A percentile compares a stretch with the other conserved stretches of the same genome.
These are phyloP conservation scores for Orchesella flavescens DNA, from an alignment of 2,888 invertebrate species.

Conservation along the genomic window DNA sequence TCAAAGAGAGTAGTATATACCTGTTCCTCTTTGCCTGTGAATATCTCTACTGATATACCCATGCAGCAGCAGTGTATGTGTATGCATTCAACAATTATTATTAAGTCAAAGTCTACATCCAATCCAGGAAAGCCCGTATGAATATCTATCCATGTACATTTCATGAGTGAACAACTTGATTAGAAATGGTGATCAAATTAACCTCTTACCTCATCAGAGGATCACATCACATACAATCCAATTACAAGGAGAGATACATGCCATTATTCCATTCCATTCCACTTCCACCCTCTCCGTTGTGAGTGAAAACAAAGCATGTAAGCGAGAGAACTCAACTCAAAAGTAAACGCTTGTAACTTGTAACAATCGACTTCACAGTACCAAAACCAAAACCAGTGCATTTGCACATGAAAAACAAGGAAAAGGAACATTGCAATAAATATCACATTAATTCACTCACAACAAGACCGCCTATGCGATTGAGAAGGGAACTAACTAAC, in stretches of 20 bases:
- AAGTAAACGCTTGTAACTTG: neutral
- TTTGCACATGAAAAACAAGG: conserved; percentile 45
- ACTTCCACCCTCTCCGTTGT: too few species aligned
- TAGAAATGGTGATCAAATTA: conserved; percentile 49
- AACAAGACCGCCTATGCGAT: neutral
- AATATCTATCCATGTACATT: neutral
- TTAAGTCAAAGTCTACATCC: neutral
- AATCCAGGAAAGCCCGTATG: neutral
- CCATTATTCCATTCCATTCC: too few species aligned
- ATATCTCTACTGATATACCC: too few species aligned
- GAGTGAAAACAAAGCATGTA: too few species aligned
- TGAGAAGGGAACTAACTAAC: too few species aligned
- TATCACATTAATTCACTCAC: conserved; percentile 28
- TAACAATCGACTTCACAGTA: neutral
- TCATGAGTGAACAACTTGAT: conserved; percentile 34
- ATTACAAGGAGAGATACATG: conserved; percentile 13
- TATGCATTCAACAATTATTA: neutral
- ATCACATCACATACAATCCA: conserved; percentile 42
- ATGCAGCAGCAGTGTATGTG: neutral
- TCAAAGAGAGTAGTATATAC: too few species aligned
- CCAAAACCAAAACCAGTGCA: conserved; percentile 14
- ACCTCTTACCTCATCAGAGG: conserved; percentile 51
- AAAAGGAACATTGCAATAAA: conserved; percentile 1
- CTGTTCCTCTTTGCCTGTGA: too few species aligned
- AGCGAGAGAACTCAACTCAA: too few species aligned